Conservation (phyloP, 2,888 invertebrate genomes). For the Linyphia triangularis region DNA sequence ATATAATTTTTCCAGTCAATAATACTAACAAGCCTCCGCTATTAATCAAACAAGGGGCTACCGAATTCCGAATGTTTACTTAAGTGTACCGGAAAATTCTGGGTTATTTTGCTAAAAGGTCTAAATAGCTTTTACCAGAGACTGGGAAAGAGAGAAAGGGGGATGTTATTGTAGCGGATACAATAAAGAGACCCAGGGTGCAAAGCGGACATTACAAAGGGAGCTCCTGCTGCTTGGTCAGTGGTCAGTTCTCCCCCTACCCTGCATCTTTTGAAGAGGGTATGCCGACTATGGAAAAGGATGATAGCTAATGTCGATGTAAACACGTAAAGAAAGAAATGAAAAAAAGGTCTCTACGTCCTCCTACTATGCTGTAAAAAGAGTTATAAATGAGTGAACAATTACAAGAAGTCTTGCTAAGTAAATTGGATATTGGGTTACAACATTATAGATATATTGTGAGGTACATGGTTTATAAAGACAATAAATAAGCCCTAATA, state of each 20-base stretch:
- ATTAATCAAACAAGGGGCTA: slow-evolving; percentile 17
- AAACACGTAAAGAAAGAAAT: slow-evolving; percentile 50
- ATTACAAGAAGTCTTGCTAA: neutral
- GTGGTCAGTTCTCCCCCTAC: slow-evolving; percentile 42
- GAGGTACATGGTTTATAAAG: too few species aligned
- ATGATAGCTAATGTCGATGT: slow-evolving; percentile 58
- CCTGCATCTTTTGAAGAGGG: slow-evolving; percentile 14
- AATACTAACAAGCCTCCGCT: neutral
- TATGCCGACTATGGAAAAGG: slow-evolving; percentile 11
- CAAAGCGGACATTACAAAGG: slow-evolving; percentile 32
- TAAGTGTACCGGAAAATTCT: slow-evolving; percentile 35
- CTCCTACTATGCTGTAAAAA: neutral
- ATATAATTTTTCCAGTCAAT: neutral
- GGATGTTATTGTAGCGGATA: slow-evolving; percentile 47
- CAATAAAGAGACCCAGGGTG: slow-evolving; percentile 11
- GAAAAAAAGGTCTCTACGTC: neutral
- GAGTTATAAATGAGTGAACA: neutral
- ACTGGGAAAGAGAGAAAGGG: neutral
- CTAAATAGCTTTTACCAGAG: slow-evolving; percentile 50
- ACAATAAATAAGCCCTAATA: too few species aligned
- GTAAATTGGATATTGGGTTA: neutral
- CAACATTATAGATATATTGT: too few species aligned
- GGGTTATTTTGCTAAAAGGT: slow-evolving; percentile 33
- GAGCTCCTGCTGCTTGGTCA: too few species aligned
- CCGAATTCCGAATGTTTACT: slow-evolving; percentile 41